Percentiles rank a stretch among this genome's conserved stretches.
Conservation (phyloP, 2,113 vertebrate species). For the Murina feae region DNA sequence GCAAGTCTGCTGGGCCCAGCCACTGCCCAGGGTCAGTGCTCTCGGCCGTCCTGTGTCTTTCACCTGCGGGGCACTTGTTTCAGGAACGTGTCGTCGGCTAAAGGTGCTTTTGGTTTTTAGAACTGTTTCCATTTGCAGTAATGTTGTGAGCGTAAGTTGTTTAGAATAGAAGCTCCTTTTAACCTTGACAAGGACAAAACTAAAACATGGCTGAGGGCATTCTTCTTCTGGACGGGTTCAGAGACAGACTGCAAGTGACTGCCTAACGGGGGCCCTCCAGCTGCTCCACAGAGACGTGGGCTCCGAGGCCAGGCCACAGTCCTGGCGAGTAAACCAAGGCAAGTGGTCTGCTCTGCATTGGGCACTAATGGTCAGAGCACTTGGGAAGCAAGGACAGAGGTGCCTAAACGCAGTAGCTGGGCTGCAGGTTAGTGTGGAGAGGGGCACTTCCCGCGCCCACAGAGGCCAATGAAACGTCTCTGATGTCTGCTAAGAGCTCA, state of each 20-base stretch:
- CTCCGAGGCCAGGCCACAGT: neutral
- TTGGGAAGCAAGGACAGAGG: neutral
- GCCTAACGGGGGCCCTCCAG: accelerated
- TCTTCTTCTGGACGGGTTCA: neutral
- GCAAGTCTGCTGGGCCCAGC: accelerated
- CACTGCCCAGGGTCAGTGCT: neutral
- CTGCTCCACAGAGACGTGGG: neutral
- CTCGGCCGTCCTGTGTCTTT: neutral
- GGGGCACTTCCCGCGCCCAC: accelerated
- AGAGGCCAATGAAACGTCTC: neutral
- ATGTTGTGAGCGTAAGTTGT: neutral
- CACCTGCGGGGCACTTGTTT: neutral
- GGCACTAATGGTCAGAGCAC: neutral
- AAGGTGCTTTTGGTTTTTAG: neutral
- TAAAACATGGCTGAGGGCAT: neutral
- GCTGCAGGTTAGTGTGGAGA: accelerated
- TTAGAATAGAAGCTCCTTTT: constrained; percentile 1
- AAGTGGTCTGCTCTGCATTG: neutral
- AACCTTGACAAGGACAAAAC: neutral
- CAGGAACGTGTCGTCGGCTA: neutral
- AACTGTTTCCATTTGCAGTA: neutral
- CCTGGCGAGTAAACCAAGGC: neutral
- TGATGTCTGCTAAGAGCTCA: constrained; percentile 18
- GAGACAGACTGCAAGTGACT: neutral
- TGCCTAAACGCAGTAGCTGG: neutral